Evolutionary conservation across 64 coral and sea anemone genomes (phyloP).

Genomic region (Pocillopora verrucosa): DNA sequence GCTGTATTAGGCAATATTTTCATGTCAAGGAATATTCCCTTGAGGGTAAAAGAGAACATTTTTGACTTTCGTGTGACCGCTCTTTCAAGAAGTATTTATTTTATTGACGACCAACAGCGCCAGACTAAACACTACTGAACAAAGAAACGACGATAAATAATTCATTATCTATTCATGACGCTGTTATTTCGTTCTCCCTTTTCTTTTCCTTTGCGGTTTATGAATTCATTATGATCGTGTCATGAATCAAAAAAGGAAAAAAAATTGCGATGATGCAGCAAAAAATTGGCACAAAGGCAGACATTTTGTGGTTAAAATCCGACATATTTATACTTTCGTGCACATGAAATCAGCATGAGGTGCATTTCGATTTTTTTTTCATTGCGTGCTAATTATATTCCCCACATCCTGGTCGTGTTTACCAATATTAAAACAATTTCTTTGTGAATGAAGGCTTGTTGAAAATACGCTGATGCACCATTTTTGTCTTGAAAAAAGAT

Average conservation of each 20-base stretch:
- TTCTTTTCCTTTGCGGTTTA: neutral
- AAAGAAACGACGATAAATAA: conserved; percentile 18
- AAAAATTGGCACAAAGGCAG: neutral
- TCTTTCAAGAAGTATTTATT: conserved; percentile 17
- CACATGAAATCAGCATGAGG: neutral
- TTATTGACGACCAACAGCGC: conserved; percentile 26
- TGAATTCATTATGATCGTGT: neutral
- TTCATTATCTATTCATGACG: neutral
- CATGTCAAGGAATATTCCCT: neutral
- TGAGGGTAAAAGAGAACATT: neutral
- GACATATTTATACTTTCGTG: neutral
- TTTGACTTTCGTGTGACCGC: neutral
- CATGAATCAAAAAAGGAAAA: neutral
- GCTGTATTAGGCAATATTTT: neutral
- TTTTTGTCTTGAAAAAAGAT: neutral
- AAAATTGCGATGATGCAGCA: neutral
- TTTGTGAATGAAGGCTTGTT: neutral
- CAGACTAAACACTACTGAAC: conserved; percentile 25
- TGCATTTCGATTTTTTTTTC: neutral
- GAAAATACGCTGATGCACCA: neutral
- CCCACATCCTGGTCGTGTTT: neutral
- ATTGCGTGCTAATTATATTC: conserved; percentile 35
- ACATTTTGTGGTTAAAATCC: too few relatives aligned
- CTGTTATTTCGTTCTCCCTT: neutral
- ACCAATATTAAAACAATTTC: conserved; percentile 22